Conservation (phyloP, 2,797 vertebrate genomes). For the Anabacerthia variegaticeps region DNA sequence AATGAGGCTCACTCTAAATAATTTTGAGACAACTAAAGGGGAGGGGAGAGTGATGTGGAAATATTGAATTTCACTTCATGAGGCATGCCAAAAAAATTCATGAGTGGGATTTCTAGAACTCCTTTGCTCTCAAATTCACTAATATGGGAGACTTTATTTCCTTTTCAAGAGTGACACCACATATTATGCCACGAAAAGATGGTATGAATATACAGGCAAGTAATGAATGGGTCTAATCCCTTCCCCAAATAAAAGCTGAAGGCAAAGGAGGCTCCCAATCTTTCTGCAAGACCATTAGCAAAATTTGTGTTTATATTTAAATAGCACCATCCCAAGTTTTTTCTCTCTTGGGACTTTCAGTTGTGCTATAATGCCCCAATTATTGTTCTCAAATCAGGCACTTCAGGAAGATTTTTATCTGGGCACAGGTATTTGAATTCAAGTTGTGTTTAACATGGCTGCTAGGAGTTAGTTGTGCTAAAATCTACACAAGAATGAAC, state of each 20-base stretch:
- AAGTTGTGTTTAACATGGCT: not conserved
- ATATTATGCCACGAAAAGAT: not conserved
- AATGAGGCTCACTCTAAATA: not conserved
- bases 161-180: not conserved
- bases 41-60: not conserved
- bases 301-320: constrained; percentile 26
- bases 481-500: not conserved
- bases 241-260: not conserved
- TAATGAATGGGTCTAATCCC: not conserved
- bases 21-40: not conserved
- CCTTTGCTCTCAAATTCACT: not conserved
- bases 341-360: not conserved
- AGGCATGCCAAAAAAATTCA: not conserved
- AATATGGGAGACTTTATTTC: not conserved
- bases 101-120: not conserved
- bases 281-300: not conserved
- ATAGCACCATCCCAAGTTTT: not conserved
- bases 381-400: not conserved
- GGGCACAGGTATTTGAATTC: not conserved
- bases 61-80: not conserved
- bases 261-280: not conserved
- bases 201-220: not conserved
- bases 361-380: constrained; percentile 2
- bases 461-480: not conserved
- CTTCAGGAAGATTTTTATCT: not conserved